Evolutionary conservation across 2,113 vertebrate genomes (phyloP).

Genomic region (Solea senegalensis): DNA sequence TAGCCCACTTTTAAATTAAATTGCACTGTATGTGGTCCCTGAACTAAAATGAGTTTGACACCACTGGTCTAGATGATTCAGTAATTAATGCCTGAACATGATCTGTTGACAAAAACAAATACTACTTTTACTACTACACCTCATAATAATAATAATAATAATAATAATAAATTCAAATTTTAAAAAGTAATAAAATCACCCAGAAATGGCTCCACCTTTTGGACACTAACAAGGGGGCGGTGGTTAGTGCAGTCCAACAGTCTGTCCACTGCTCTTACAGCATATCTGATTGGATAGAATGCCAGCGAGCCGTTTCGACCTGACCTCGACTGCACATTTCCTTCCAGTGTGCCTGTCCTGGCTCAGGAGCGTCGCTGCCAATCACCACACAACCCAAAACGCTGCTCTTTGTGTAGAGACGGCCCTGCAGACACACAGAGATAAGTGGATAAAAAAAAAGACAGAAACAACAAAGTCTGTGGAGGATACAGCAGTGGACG

Average conservation of each 20-base stretch:
- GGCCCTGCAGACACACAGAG: slow-evolving; percentile 67
- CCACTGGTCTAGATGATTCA: no score
- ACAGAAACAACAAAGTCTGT: not conserved
- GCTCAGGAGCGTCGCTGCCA: slow-evolving; percentile 61
- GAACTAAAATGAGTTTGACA: no score
- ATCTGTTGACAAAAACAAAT: no score
- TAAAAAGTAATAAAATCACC: slow-evolving; percentile 2
- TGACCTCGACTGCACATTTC: slow-evolving; percentile 82
- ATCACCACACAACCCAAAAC: slow-evolving; percentile 79
- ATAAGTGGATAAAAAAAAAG: not conserved
- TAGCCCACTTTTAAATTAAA: no score
- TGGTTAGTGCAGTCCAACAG: not conserved
- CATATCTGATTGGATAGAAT: slow-evolving; percentile 70
- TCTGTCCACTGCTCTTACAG: slow-evolving; percentile 9
- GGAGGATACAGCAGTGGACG: not conserved
- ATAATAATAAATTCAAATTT: not conserved
- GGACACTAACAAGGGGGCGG: not conserved
- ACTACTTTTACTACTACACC: not conserved
- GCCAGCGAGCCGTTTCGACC: slow-evolving; percentile 83
- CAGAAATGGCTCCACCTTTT: not conserved
- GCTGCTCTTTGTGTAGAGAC: slow-evolving; percentile 79
- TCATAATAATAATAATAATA: not conserved
- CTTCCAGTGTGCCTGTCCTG: slow-evolving; percentile 82
- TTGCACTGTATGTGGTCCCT: no score
- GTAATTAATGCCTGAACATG: not conserved